Percentiles rank a stretch among this genome's conserved stretches.
phyloP scores from a whole-genome alignment of 92 coral and sea anemone species.

The Ricordea florida region DNA sequence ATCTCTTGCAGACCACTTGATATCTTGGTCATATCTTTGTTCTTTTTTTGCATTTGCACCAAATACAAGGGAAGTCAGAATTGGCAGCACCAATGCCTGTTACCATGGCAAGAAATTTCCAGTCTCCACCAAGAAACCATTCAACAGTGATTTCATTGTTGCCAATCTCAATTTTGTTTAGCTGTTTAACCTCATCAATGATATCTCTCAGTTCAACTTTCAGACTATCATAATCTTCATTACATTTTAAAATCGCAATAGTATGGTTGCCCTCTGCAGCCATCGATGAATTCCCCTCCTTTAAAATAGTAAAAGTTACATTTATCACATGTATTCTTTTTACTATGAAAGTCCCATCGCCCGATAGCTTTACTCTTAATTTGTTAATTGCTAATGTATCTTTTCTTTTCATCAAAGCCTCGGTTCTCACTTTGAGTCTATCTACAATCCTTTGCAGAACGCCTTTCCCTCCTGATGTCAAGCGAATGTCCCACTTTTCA shows the following conservation, averaged over 20 bases:
- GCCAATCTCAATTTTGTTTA: background rate
- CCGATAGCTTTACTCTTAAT: conserved; percentile 16
- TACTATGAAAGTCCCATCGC: conserved; percentile 34
- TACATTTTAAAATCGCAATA: conserved; percentile 28
- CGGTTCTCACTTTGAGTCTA: conserved; percentile 15
- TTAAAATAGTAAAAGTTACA: conserved; percentile 39
- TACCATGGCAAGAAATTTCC: conserved; percentile 15
- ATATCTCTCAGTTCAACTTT: conserved; percentile 13
- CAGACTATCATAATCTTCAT: conserved; percentile 24
- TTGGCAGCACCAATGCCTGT: conserved; percentile 8
- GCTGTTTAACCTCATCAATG: conserved; percentile 7
- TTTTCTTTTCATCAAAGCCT: conserved; percentile 17
- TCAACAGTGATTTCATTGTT: background rate
- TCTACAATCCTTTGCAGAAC: conserved; percentile 30
- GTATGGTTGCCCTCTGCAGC: conserved; percentile 44
- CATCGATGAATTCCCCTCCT: conserved; percentile 34
- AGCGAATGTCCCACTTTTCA: conserved; percentile 11
- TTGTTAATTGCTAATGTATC: background rate
- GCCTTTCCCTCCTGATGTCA: conserved; percentile 37
- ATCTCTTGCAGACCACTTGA: conserved; percentile 23
- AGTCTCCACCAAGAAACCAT: conserved; percentile 45
- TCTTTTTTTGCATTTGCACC: conserved; percentile 36
- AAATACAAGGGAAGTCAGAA: conserved; percentile 22
- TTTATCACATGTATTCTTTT: conserved; percentile 33
- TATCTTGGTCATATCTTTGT: conserved; percentile 20